phyloP scores from a whole-genome alignment of 2,888 invertebrate genomes.

The Drosophila ezoana region DNA sequence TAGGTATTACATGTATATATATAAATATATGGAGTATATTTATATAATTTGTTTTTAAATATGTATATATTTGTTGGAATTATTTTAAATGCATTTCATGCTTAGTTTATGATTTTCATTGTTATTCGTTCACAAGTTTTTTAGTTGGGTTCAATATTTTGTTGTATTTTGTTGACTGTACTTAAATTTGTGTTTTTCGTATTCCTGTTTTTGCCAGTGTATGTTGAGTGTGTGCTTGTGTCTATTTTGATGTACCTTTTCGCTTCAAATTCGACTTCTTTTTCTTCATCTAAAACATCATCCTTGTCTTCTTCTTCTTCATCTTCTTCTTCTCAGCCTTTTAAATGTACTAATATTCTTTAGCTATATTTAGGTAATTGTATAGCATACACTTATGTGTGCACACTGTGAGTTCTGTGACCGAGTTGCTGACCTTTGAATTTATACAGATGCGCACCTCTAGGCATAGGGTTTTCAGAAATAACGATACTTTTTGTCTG shows the following conservation, averaged over 20 bases:
- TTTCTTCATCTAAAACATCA: too few relatives aligned
- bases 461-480: background rate
- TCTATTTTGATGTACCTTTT: conserved; percentile 7
- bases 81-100: conserved; percentile 75
- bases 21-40: conserved; percentile 25
- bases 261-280: too few relatives aligned
- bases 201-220: conserved; percentile 1
- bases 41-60: conserved; percentile 28
- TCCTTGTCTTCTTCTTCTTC: background rate
- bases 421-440: conserved; percentile 58
- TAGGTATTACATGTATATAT: conserved; percentile 29
- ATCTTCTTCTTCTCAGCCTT: background rate
- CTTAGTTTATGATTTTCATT: conserved; percentile 72
- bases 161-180: conserved; percentile 8
- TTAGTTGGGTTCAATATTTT: conserved; percentile 60
- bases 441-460: conserved; percentile 56
- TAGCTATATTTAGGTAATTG: conserved; percentile 59
- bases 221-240: conserved; percentile 1
- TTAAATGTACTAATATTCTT: conserved; percentile 49
- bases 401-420: conserved; percentile 59
- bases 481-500: background rate
- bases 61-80: conserved; percentile 44
- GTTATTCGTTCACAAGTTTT: conserved; percentile 51
- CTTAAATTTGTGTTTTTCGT: background rate
- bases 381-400: conserved; percentile 53